phyloP scores from a whole-genome alignment of 2,888 invertebrate species.

The Diarsia dahlii region DNA sequence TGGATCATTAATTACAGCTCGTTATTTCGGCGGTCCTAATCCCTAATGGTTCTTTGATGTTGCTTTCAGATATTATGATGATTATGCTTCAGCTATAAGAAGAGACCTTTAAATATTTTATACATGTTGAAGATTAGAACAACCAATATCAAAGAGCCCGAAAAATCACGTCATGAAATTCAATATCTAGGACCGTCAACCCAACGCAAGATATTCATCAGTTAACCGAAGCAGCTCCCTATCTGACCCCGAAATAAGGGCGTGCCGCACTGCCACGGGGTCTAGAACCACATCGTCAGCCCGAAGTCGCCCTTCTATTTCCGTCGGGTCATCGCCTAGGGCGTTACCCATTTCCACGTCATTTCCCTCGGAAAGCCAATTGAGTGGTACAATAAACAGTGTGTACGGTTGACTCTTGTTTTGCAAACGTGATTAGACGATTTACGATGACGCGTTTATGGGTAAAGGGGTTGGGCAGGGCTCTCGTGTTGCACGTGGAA shows the following conservation, averaged over 20 bases:
- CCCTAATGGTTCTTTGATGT: conserved; percentile 28
- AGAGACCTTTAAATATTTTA: background rate
- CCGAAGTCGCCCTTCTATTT: conserved; percentile 80
- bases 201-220: conserved; percentile 35
- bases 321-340: conserved; percentile 84
- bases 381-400: conserved; percentile 66
- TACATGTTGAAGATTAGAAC: background rate
- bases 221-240: conserved; percentile 6
- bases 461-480: background rate
- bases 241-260: conserved; percentile 49
- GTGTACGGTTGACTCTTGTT: conserved; percentile 58
- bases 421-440: conserved; percentile 52
- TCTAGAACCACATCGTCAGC: conserved; percentile 51
- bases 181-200: conserved; percentile 3
- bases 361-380: conserved; percentile 82
- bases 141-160: background rate
- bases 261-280: conserved; percentile 47
- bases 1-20: conserved; percentile 17
- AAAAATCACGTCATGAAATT: background rate
- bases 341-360: conserved; percentile 86
- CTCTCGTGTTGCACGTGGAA: conserved; percentile 11
- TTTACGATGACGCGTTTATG: conserved; percentile 47
- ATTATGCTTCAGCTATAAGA: background rate
- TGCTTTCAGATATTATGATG: background rate
- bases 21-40: conserved; percentile 17